Base-by-base conservation (phyloP, 2,888 invertebrate genomes). In the Folsomia manolachei region DNA sequence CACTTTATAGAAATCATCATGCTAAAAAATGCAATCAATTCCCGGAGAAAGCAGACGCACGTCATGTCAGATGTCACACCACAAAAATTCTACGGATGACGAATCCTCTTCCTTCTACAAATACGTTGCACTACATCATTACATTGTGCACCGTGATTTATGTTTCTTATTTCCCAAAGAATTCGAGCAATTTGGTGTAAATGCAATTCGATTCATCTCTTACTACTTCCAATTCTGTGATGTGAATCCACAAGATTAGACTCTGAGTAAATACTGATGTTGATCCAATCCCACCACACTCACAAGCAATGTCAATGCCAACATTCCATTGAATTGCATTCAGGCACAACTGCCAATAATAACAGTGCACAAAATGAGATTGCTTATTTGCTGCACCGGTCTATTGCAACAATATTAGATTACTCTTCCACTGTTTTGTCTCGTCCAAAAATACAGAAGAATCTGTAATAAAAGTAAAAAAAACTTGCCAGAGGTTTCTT, bases 141-240 rank as follows among this genome's bases (percentile, higher is more conserved):
- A 14, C 4, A 4, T 4, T 39, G 14, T 39, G 14, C 14, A 39
- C 14, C 4, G 39, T 56, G 56, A 56, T 56, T 56, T 56, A 56
- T 56, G 7, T 21, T 19, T 4, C 56, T 56, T 21, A 7, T 56
- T 56, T n/a, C 21, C 18, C 11, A 56, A 56, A 56, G 56, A 56
- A 56, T 56, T 21, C 56, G 56, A 21, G 21, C n/a, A 56, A 56
- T 56, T 56, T 56, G 56, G 56, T 56, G 56, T 56, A 56, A 56
- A 56, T 56, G 56, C 56, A 56, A 56, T 56, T 56, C 56, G 56
- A 56, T 56, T 56, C 56, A 56, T 56, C 56, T 56, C n/a, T 56
- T 19, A 21, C 56, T 56, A n/a, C 19, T 56, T 56, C 39, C 39
- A 9, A 14, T 56, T 19, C 56, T 39, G 39, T 56, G 56, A 56